These are phyloP conservation scores for Epinotia brunnichana DNA, from an alignment of 2,888 invertebrate genomes.

Conservation along the genomic window DNA sequence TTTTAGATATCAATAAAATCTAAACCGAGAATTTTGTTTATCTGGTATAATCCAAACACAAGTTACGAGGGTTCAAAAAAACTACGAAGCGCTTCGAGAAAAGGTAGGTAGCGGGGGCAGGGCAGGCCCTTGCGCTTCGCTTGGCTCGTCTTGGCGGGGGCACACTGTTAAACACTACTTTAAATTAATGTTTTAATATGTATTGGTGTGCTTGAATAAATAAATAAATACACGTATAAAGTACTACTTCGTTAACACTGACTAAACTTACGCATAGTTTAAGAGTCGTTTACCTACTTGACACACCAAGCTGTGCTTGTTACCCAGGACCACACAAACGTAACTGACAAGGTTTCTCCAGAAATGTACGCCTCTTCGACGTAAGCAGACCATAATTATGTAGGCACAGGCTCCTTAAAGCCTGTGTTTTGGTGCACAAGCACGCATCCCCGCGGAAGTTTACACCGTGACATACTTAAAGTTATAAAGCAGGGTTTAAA, in stretches of 20 bases:
- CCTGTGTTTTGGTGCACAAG: conserved; percentile 52
- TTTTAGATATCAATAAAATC: too few relatives aligned
- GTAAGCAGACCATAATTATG: conserved; percentile 24
- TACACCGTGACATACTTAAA: conserved; percentile 18
- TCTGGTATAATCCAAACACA: too few relatives aligned
- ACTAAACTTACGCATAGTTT: neutral
- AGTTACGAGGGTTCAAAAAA: too few relatives aligned
- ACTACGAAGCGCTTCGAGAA: too few relatives aligned
- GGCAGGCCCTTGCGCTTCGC: too few relatives aligned
- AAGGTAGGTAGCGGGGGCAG: too few relatives aligned
- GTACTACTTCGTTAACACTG: neutral
- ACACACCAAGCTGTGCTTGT: neutral
- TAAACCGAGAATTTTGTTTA: too few relatives aligned
- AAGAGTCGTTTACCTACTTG: conserved; percentile 1
- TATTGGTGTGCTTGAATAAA: too few relatives aligned
- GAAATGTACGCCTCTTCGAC: neutral
- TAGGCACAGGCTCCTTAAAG: conserved; percentile 29
- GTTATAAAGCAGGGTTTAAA: conserved; percentile 10
- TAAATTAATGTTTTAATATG: too few relatives aligned
- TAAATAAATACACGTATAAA: too few relatives aligned
- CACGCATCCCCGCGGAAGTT: conserved; percentile 48
- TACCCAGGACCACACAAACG: neutral
- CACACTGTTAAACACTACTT: too few relatives aligned
- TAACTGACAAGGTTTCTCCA: neutral
- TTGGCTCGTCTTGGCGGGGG: too few relatives aligned